Evolutionary conservation across 2,888 invertebrate species (phyloP).

Genomic region (Dromius quadrimaculatus): DNA sequence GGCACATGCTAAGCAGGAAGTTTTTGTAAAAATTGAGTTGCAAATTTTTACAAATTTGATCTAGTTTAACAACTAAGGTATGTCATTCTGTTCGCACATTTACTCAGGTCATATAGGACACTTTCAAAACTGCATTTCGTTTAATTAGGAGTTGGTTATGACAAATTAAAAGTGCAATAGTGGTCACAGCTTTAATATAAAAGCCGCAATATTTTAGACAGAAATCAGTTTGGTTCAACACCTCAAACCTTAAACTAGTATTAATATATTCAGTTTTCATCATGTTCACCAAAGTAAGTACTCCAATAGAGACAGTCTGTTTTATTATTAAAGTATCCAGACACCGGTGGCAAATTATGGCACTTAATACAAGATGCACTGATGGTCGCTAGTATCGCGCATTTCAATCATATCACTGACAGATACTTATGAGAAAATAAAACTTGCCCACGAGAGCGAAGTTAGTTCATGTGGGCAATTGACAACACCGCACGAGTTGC

Average conservation of each 20-base stretch:
- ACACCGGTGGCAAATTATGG: neutral
- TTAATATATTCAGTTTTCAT: constrained; percentile 1
- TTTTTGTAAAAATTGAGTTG: neutral
- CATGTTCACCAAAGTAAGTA: constrained; percentile 43
- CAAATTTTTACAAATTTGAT: constrained; percentile 37
- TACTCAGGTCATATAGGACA: constrained; percentile 1
- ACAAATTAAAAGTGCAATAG: constrained; percentile 28
- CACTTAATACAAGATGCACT: too few species aligned
- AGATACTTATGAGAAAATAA: too few species aligned
- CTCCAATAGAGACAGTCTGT: neutral
- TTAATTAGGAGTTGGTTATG: constrained; percentile 13
- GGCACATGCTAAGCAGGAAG: constrained; percentile 25
- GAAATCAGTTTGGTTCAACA: constrained; percentile 29
- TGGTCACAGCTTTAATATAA: constrained; percentile 25
- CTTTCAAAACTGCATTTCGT: constrained; percentile 45
- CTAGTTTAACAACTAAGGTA: constrained; percentile 29
- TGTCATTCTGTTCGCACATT: constrained; percentile 3
- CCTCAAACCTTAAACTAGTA: neutral
- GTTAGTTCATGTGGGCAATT: too few species aligned
- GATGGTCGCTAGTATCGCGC: too few species aligned
- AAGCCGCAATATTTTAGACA: constrained; percentile 13
- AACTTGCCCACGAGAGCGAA: too few species aligned
- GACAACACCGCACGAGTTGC: too few species aligned
- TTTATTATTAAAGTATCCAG: neutral
- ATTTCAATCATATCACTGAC: too few species aligned